Base-by-base conservation (phyloP, 2,797 vertebrate species). In the Chaetophractus vellerosus region DNA sequence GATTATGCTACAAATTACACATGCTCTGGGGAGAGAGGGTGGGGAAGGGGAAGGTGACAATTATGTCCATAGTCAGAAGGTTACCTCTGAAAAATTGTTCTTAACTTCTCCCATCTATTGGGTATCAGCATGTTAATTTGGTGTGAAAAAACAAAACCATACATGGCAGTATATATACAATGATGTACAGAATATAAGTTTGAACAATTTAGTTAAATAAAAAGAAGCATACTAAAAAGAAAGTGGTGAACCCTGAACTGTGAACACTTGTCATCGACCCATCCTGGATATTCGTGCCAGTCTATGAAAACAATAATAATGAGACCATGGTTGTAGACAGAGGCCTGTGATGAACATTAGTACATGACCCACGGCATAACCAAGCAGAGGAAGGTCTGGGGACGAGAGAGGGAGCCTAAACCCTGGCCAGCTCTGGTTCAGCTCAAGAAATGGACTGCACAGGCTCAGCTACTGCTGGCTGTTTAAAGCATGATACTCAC, bases 301-400 rank as follows among this genome's bases (percentile, higher is more conserved):
- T 74, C 3, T 36, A 59, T 80, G 57, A 90, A 38, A 72, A 92
- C 24, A 83, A 82, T 71, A 95, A 80, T 59, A 75, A 83, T 24
- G 48, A 82, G 11, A 69, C 50, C 59, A 81, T 63, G 59, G 57
- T 24, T 9, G 5, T 92, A 64, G 41, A 28, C 18, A 38, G 26
- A 7, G n/a, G 28, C 33, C 68, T 76, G 5, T 41, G 50, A 21
- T 84, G n/a, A 59, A 23, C 52, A 31, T 41, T 55, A 86, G 48
- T 16, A 31, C 12, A 66, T 9, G 57, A 50, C 8, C 63, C 26
- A 3, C 64, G 48, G 66, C 55, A 33, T 64, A 74, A 48, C 48
- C 2, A 21, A 50, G 31, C 18, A 28, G 63, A 50, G 59, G 59
- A 86, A 83, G 48, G 57, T 18, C 50, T 88, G 8, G 55, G 26